phyloP scores from a whole-genome alignment of 1,140 invertebrate species.

The Pseudomyrmex gracilis region DNA sequence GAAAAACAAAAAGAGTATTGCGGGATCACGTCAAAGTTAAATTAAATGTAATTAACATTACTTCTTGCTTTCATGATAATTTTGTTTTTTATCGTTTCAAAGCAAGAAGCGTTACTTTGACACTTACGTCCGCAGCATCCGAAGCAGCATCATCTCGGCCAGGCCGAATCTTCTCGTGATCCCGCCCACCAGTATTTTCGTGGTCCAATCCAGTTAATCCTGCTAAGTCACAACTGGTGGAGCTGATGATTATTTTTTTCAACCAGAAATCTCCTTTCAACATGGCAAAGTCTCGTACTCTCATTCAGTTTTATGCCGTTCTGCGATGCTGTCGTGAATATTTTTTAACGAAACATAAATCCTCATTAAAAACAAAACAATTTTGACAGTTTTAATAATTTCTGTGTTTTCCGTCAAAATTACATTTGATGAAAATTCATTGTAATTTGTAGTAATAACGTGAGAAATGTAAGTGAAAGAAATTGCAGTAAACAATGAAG shows the following conservation, averaged over 20 bases:
- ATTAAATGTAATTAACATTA: no score
- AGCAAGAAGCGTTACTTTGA: constrained; percentile 10
- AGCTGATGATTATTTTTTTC: constrained; percentile 67
- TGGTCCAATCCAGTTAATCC: constrained; percentile 73
- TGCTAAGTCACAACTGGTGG: constrained; percentile 65
- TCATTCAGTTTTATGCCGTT: constrained; percentile 66
- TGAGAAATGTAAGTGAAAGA: neutral
- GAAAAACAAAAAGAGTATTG: no score
- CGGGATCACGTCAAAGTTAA: no score
- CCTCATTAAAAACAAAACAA: neutral
- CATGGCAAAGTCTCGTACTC: constrained; percentile 54
- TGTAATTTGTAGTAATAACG: neutral
- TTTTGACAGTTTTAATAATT: neutral
- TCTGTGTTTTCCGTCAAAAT: neutral
- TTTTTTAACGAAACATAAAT: neutral
- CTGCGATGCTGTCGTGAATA: neutral
- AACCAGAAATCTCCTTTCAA: constrained; percentile 67
- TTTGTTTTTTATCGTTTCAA: neutral
- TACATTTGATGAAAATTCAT: neutral
- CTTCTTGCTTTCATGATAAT: neutral
- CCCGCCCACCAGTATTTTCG: constrained; percentile 74
- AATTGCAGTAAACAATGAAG: neutral
- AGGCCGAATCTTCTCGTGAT: constrained; percentile 73
- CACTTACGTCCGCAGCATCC: constrained; percentile 36
- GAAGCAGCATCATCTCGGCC: constrained; percentile 70